Evolutionary conservation across 2,888 invertebrate genomes (phyloP), one percentile per base, ranked within the genome.

Genomic region (Meloe dianella): DNA sequence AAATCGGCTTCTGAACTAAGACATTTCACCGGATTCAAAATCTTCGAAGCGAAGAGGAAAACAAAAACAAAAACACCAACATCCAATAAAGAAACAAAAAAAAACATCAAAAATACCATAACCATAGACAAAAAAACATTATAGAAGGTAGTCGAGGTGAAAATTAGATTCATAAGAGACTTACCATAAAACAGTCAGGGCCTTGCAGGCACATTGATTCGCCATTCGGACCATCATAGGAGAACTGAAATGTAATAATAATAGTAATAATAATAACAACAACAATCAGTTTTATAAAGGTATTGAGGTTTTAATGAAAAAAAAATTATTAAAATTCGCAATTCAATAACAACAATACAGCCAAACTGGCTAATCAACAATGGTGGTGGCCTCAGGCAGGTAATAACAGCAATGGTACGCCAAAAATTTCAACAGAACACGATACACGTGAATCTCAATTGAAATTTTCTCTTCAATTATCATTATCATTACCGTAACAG

Each of bases 171-270:
- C 72, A 71, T 2, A 14, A 41, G 10, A 20, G 12, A 86, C 89
- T 89, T 83, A 90, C 90, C 90, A 89, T 89, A 85, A 89, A 90
- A 83, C 90, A 90, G 85, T 90, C 90, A 74, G 90, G 89, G 81
- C 89, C 89, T 83, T 90, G 89, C 83, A 90, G 85, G 84, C 90
- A 90, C 80, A 89, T 88, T 66, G 88, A 87, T 84, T 89, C 89
- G 82, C 88, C 89, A 81, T 87, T 85, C 77, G 87, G 87, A 66
- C 88, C 86, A 73, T 88, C 87, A 83, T 87, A 85, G 78, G 89
- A 88, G 77, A 89, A 89, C 89, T 89, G 88, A 79, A 87, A 87
- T 85, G 85, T 85, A 85, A 76, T 77, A 75, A 75, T 72, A 70
- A 75, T n/a, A n/a, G 17, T 17, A 41, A 41, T 17, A 41, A 38